Evolutionary conservation across 2,888 invertebrate genomes (phyloP).

Genomic region (Epinotia nisella): DNA sequence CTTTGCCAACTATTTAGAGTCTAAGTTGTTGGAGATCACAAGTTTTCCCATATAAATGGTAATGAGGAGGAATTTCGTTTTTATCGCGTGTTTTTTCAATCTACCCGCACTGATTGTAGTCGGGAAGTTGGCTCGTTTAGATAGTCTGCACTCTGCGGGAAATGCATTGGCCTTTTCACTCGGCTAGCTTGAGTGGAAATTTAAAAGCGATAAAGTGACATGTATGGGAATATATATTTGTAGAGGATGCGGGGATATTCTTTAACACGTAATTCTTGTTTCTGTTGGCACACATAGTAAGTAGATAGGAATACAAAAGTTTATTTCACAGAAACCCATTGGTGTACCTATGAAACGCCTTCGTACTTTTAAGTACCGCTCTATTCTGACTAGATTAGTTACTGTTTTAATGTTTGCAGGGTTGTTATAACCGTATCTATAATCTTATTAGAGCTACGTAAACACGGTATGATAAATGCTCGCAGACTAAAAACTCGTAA

Average conservation of each 20-base stretch:
- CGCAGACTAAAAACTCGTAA: not conserved
- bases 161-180: conserved; percentile 40
- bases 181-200: conserved; percentile 26
- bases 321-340: too few relatives aligned
- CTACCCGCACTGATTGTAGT: conserved; percentile 39
- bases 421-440: not conserved
- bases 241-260: not conserved
- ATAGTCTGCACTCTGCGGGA: conserved; percentile 28
- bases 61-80: conserved; percentile 61
- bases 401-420: too few relatives aligned
- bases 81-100: conserved; percentile 50
- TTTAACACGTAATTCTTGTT: not conserved
- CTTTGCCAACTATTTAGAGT: conserved; percentile 61
- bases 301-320: too few relatives aligned
- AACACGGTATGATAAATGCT: not conserved
- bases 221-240: not conserved
- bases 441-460: not conserved
- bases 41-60: conserved; percentile 78
- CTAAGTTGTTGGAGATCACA: conserved; percentile 62
- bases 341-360: too few relatives aligned
- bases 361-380: too few relatives aligned
- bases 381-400: too few relatives aligned
- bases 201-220: conserved; percentile 22
- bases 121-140: conserved; percentile 41
- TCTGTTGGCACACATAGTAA: not conserved